Conservation (phyloP, 2,797 vertebrate genomes). For the Peromyscus nudipes region DNA sequence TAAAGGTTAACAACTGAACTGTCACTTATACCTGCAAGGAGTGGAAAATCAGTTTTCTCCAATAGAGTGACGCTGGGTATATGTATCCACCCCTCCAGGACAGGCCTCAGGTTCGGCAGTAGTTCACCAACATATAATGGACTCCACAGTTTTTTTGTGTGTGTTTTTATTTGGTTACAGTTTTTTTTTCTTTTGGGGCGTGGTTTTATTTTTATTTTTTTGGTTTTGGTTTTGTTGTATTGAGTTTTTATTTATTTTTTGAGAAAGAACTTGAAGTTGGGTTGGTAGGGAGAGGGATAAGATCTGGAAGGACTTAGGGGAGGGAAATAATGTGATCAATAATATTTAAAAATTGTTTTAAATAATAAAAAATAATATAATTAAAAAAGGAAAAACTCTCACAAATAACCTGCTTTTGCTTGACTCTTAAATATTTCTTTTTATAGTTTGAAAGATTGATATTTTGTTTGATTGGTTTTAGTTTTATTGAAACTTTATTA, state of each 20-base stretch:
- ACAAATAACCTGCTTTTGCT: background rate
- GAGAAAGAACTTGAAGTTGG: background rate
- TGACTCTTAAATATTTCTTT: background rate
- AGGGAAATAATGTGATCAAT: background rate
- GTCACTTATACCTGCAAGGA: background rate
- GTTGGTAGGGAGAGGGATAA: background rate
- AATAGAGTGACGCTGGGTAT: background rate
- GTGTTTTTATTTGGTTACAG: background rate
- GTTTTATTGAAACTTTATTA: background rate
- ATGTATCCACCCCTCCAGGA: background rate
- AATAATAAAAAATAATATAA: background rate
- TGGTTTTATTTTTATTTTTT: background rate
- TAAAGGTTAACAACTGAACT: background rate
- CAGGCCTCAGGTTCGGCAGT: background rate
- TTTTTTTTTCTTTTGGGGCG: background rate
- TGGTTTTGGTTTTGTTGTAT: background rate
- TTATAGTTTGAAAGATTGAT: background rate
- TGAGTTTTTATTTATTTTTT: background rate
- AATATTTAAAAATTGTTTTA: background rate
- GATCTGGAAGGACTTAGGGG: background rate
- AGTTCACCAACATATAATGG: background rate
- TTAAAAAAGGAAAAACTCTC: background rate
- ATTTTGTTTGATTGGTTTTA: background rate
- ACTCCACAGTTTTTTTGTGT: background rate
- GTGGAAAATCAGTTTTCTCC: background rate